Percentiles rank a stretch among this genome's conserved stretches.
phyloP scores from a whole-genome alignment of 2,888 invertebrate species.

The Phengaris arion region DNA sequence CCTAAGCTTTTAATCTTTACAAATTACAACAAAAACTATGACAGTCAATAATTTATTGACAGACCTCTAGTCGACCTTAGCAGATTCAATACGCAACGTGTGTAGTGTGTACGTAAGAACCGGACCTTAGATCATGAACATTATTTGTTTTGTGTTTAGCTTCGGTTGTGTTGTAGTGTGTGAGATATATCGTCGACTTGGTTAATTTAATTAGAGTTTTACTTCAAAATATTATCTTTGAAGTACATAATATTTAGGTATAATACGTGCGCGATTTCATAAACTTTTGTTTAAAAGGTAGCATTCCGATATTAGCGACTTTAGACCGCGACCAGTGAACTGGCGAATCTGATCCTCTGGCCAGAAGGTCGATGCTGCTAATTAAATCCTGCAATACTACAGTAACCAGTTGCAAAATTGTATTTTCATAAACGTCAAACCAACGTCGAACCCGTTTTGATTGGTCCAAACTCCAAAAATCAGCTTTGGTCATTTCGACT shows the following conservation, averaged over 20 bases:
- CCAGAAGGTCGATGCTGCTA: too few species aligned
- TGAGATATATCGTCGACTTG: neutral
- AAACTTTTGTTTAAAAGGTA: too few species aligned
- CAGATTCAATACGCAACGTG: neutral
- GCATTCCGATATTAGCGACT: too few species aligned
- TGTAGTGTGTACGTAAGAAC: neutral
- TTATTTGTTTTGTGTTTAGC: constrained; percentile 7
- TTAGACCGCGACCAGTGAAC: too few species aligned
- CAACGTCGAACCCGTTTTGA: too few species aligned
- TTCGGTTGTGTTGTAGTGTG: neutral
- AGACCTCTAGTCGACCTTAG: neutral
- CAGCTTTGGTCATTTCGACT: too few species aligned
- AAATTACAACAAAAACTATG: neutral
- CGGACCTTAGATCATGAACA: neutral
- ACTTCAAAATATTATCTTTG: neutral
- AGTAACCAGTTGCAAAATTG: too few species aligned
- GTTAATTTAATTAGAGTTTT: neutral
- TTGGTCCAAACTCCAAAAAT: too few species aligned
- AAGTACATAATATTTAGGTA: neutral
- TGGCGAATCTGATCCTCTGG: too few species aligned
- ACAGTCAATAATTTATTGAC: neutral
- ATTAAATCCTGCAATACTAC: too few species aligned
- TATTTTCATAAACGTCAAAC: too few species aligned
- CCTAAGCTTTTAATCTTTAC: neutral
- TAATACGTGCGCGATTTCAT: too few species aligned